A percentile compares a stretch with the other conserved stretches of the same genome.
Evolutionary conservation across 2,888 invertebrate species (phyloP).

Genomic region (Xestia ashworthii): DNA sequence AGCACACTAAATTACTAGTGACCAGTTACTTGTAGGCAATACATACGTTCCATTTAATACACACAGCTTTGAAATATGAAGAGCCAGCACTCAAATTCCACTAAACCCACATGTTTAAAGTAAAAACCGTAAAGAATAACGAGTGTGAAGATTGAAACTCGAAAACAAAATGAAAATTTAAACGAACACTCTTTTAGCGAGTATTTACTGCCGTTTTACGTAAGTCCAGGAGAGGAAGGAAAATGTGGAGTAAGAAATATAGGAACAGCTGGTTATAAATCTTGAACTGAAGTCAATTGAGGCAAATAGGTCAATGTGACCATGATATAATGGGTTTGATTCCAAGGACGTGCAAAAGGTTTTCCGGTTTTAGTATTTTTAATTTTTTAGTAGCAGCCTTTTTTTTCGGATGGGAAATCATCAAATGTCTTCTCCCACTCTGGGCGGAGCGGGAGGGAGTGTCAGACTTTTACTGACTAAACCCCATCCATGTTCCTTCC

Average conservation of each 20-base stretch:
- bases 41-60: conserved; percentile 7
- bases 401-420: too few relatives aligned
- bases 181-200: conserved; percentile 51
- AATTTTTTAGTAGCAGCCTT: background rate
- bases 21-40: background rate
- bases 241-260: conserved; percentile 36
- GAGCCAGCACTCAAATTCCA: conserved; percentile 26
- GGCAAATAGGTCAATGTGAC: conserved; percentile 50
- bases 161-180: conserved; percentile 56
- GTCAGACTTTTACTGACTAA: too few relatives aligned
- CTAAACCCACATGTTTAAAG: conserved; percentile 45
- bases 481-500: too few relatives aligned
- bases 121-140: conserved; percentile 41
- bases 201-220: conserved; percentile 48
- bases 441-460: too few relatives aligned
- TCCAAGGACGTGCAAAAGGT: background rate
- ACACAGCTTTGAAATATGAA: conserved; percentile 18
- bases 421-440: too few relatives aligned
- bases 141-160: conserved; percentile 51
- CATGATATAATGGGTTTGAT: background rate
- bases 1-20: background rate
- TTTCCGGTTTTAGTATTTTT: background rate
- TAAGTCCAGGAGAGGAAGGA: conserved; percentile 34
- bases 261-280: conserved; percentile 36
- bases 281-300: conserved; percentile 45